Evolutionary conservation across 2,113 vertebrate genomes (phyloP).

Genomic region (Mandrillus leucophaeus): DNA sequence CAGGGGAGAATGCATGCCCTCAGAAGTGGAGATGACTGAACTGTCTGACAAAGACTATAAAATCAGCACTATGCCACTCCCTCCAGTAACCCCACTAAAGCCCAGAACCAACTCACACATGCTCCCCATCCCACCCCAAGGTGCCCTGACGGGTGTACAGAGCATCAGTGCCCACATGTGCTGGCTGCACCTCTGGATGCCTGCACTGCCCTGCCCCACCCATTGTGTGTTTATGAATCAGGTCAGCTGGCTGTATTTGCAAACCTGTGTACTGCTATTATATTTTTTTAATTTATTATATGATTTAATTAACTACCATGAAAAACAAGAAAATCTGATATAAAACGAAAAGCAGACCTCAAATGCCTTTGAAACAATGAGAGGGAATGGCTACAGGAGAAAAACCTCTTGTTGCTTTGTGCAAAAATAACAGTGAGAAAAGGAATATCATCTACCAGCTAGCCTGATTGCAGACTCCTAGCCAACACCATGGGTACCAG

Average conservation of each 20-base stretch:
- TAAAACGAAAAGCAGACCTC: background rate
- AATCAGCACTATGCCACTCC: background rate
- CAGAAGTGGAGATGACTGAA: background rate
- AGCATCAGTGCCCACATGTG: background rate
- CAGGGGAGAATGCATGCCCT: background rate
- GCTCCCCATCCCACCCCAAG: background rate
- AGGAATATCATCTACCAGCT: rapidly evolving
- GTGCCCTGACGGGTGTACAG: background rate
- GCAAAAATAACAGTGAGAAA: background rate
- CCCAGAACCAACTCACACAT: background rate
- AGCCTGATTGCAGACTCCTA: background rate
- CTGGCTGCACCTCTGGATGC: rapidly evolving
- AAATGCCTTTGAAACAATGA: background rate
- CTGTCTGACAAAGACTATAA: background rate
- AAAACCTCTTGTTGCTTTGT: background rate
- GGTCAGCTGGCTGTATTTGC: background rate
- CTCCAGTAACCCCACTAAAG: too few species aligned
- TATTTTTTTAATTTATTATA: background rate
- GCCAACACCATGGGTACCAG: background rate
- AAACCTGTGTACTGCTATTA: background rate
- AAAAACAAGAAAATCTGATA: background rate
- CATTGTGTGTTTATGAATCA: background rate
- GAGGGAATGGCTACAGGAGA: background rate
- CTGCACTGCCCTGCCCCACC: background rate
- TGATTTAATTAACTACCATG: background rate